These are phyloP conservation scores for Dicrurus megarhynchus DNA, from an alignment of 2,113 vertebrate species.

Conservation along the genomic window DNA sequence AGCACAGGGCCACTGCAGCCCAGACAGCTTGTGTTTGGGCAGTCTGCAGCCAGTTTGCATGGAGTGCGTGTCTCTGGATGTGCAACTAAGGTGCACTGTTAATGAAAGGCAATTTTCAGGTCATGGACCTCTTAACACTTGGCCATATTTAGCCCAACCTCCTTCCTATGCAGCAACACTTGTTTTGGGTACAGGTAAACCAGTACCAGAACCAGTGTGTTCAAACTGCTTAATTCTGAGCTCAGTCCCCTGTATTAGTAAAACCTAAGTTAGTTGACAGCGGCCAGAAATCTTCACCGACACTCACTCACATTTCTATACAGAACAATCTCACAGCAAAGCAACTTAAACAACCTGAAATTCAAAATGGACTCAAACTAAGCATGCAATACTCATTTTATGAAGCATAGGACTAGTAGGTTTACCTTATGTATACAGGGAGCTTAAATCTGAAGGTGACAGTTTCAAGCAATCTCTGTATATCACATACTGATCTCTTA, in stretches of 20 bases:
- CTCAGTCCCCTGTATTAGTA: neutral
- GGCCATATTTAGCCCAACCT: neutral
- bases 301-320: neutral
- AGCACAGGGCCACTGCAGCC: neutral
- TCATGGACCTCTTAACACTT: neutral
- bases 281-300: neutral
- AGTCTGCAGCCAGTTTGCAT: neutral
- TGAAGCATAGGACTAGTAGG: neutral
- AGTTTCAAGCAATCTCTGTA: neutral
- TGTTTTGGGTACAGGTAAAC: neutral
- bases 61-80: neutral
- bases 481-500: constrained; percentile 1
- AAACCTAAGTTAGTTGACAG: neutral
- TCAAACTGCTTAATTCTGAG: neutral
- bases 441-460: neutral
- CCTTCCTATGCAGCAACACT: neutral
- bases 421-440: neutral
- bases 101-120: neutral
- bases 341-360: neutral
- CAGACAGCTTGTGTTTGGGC: neutral
- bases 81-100: neutral
- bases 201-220: too few species aligned
- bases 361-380: neutral
- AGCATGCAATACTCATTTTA: neutral
- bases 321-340: neutral